Percentiles rank a stretch among this genome's conserved stretches.
These are phyloP conservation scores for Sebastes reedi DNA, from an alignment of 2,797 vertebrate species.

Conservation along the genomic window DNA sequence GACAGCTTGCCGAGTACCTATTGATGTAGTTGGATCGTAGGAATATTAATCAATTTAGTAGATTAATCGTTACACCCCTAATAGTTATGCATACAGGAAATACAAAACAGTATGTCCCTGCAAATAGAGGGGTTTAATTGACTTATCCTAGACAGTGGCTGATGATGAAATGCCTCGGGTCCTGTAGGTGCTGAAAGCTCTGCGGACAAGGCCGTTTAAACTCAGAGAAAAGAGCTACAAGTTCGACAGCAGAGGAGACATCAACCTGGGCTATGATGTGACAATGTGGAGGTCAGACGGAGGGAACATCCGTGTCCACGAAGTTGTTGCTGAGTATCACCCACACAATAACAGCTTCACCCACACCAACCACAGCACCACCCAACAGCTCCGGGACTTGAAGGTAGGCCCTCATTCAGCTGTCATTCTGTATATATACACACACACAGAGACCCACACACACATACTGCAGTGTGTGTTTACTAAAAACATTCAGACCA, in stretches of 20 bases:
- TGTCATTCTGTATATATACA: background rate
- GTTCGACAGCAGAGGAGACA: conserved; percentile 85
- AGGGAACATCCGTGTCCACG: conserved; percentile 60
- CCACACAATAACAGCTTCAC: conserved; percentile 74
- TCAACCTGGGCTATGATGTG: conserved; percentile 87
- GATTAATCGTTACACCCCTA: too few relatives aligned
- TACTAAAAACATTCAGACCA: conserved; percentile 7
- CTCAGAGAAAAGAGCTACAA: conserved; percentile 68
- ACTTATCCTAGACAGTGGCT: background rate
- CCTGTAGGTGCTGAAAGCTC: conserved; percentile 80
- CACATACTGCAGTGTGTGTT: background rate
- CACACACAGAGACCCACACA: background rate
- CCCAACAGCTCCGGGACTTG: conserved; percentile 72
- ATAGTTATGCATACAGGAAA: background rate
- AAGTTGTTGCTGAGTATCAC: conserved; percentile 84
- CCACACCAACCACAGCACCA: conserved; percentile 64
- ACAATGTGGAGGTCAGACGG: conserved; percentile 82
- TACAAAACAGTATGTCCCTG: background rate
- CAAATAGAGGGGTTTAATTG: background rate
- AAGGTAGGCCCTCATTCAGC: conserved; percentile 73
- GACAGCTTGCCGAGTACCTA: too few relatives aligned
- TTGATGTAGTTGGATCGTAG: too few relatives aligned
- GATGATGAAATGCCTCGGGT: background rate
- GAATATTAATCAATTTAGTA: too few relatives aligned
- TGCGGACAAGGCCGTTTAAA: conserved; percentile 76